Conservation (phyloP, 92 coral and sea anemone species). For the Parazoanthus atlanticus region DNA sequence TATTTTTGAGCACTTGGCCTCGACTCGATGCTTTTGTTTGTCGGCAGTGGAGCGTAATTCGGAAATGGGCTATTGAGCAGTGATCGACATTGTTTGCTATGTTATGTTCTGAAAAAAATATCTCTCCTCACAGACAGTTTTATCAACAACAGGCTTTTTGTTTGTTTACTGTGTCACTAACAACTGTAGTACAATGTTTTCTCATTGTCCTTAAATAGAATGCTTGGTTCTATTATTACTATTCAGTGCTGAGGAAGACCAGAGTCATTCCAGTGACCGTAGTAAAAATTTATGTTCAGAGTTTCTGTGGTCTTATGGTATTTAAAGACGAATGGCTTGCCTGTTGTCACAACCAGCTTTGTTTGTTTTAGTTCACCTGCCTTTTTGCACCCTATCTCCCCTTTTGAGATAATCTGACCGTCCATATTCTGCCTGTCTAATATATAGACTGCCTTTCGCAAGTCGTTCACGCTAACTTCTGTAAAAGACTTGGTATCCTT, state of each 20-base stretch:
- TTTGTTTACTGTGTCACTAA: too few relatives aligned
- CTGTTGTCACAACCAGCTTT: conserved; percentile 42
- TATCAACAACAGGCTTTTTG: too few relatives aligned
- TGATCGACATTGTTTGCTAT: too few relatives aligned
- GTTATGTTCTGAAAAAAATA: too few relatives aligned
- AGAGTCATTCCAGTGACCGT: conserved; percentile 40
- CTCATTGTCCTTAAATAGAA: neutral
- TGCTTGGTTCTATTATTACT: neutral
- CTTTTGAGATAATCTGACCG: conserved; percentile 29
- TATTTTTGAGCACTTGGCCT: too few relatives aligned
- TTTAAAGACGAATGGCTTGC: conserved; percentile 32
- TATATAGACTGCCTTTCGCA: conserved; percentile 29
- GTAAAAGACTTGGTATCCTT: conserved; percentile 29
- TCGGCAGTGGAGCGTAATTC: too few relatives aligned
- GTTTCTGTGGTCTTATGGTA: conserved; percentile 35
- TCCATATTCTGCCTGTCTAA: conserved; percentile 47
- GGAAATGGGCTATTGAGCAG: too few relatives aligned
- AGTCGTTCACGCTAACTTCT: conserved; percentile 11
- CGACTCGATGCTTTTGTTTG: too few relatives aligned
- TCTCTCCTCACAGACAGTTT: too few relatives aligned
- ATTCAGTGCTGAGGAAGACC: conserved; percentile 41
- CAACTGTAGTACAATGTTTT: neutral
- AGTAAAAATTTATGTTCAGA: conserved; percentile 16
- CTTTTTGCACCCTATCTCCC: conserved; percentile 32
- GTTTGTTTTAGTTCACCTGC: conserved; percentile 33